These are phyloP conservation scores for Turritopsis rubra DNA, from an alignment of 30 jellyfish, hydroid and myxozoan genomes.

Conservation along the genomic window DNA sequence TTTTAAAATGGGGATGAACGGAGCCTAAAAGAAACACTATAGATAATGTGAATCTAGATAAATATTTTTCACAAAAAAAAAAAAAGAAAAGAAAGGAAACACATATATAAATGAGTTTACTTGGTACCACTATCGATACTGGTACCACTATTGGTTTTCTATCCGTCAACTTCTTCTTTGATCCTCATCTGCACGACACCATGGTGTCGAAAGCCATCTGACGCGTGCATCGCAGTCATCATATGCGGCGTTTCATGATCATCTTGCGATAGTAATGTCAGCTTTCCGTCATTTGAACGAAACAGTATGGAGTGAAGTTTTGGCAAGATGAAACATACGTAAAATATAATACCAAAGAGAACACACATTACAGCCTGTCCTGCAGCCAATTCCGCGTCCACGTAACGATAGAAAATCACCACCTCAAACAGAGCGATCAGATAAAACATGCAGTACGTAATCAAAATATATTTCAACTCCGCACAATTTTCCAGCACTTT, in stretches of 20 bases:
- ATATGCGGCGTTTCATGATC: slow-evolving; percentile 2
- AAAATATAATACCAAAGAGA: slow-evolving; percentile 53
- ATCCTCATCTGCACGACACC: slow-evolving; percentile 25
- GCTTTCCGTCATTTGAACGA: slow-evolving; percentile 42
- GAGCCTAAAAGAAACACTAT: no score
- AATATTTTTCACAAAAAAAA: no score
- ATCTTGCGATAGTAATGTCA: background rate
- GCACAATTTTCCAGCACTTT: slow-evolving; percentile 60
- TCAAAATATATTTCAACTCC: slow-evolving; percentile 66
- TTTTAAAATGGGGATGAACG: no score
- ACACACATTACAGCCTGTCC: slow-evolving; percentile 70
- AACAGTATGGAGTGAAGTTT: slow-evolving; percentile 54
- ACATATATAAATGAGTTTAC: background rate
- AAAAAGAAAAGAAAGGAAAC: no score
- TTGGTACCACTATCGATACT: background rate
- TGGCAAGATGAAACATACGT: slow-evolving; percentile 54
- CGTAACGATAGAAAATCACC: slow-evolving; percentile 44
- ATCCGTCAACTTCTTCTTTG: background rate
- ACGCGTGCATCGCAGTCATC: slow-evolving; percentile 14
- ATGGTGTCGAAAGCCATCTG: slow-evolving; percentile 22
- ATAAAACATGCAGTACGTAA: slow-evolving; percentile 60
- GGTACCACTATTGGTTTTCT: background rate
- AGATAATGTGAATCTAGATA: no score
- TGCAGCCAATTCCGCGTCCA: slow-evolving; percentile 53
- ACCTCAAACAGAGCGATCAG: slow-evolving; percentile 44